Percentiles rank a stretch among this genome's conserved stretches.
Evolutionary conservation across 2,797 vertebrate species (phyloP).

Genomic region (Phrynocephalus forsythii): DNA sequence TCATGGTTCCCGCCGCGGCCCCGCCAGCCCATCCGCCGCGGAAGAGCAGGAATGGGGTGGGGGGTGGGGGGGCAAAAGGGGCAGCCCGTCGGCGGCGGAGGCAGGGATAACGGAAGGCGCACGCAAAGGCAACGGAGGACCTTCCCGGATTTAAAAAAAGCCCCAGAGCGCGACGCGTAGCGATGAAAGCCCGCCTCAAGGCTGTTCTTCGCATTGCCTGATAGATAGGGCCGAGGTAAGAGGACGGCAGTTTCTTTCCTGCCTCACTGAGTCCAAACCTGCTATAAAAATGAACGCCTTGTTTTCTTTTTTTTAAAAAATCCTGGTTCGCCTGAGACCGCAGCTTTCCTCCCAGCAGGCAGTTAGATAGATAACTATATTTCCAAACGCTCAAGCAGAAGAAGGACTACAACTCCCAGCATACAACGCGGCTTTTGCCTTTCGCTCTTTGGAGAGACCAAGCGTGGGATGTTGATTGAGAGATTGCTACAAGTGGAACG

Average conservation of each 20-base stretch:
- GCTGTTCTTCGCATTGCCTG: background rate
- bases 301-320: too few relatives aligned
- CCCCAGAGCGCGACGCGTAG: background rate
- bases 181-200: background rate
- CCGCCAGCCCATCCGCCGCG: background rate
- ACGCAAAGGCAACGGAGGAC: background rate
- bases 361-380: too few relatives aligned
- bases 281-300: too few relatives aligned
- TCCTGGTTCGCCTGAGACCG: too few relatives aligned
- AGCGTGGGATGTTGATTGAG: background rate
- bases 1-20: slow-evolving; percentile 81
- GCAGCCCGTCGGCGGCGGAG: rapidly evolving
- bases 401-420: background rate
- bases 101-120: background rate
- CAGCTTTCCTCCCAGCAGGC: too few relatives aligned
- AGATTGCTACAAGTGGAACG: background rate
- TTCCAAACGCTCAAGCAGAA: background rate
- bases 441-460: background rate
- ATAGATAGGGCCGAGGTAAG: rapidly evolving
- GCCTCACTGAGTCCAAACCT: too few relatives aligned
- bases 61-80: too few relatives aligned
- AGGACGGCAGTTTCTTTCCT: background rate
- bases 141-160: background rate
- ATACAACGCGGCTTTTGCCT: background rate
- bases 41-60: too few relatives aligned